Conservation (phyloP, 2,113 vertebrate species). For the Chlorodrepanis virens region DNA sequence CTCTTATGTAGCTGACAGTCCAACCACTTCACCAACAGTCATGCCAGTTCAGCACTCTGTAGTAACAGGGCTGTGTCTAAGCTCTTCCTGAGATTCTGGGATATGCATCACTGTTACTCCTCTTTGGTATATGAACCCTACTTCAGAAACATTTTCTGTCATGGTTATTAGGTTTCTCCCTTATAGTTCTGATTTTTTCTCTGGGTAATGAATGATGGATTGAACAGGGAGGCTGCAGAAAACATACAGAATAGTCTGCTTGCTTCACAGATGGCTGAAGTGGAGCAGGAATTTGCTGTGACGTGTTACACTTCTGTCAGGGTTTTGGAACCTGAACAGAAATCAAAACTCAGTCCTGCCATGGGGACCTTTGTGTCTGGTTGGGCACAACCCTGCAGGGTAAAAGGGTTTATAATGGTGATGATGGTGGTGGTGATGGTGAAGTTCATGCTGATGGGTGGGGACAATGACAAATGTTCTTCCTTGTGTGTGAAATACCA, state of each 20-base stretch:
- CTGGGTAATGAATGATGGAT: background rate
- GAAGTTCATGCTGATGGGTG: background rate
- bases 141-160: background rate
- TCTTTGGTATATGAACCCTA: background rate
- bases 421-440: background rate
- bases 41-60: background rate
- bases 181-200: background rate
- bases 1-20: background rate
- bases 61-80: background rate
- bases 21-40: background rate
- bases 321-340: background rate
- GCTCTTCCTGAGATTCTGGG: background rate
- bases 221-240: background rate
- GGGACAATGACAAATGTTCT: background rate
- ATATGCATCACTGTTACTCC: background rate
- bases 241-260: background rate
- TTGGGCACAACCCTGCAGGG: background rate
- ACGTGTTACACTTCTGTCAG: background rate
- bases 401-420: background rate
- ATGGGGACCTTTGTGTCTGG: background rate
- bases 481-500: rapidly evolving
- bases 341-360: background rate
- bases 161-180: background rate
- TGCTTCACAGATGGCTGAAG: background rate
- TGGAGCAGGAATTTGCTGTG: background rate